Percentiles rank a stretch among this genome's conserved stretches.
These are phyloP conservation scores for Drosophila erecta DNA, from an alignment of 1,140 invertebrate genomes.

Conservation along the genomic window DNA sequence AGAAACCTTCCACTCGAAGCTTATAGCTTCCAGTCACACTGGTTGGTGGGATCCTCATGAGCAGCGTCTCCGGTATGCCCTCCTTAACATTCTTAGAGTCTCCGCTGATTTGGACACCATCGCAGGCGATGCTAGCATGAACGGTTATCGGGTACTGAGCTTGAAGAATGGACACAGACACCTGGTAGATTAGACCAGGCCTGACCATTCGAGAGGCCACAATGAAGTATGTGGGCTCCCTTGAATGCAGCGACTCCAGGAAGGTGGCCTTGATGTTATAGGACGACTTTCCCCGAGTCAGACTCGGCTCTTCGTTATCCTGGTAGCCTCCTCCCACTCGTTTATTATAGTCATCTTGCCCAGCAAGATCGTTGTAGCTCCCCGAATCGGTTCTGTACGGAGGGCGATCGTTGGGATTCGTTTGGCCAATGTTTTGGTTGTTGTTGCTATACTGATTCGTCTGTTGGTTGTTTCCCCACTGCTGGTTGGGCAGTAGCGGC, in stretches of 20 bases:
- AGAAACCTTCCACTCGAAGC: constrained; percentile 94
- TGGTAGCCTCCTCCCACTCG: constrained; percentile 35
- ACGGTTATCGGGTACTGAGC: constrained; percentile 91
- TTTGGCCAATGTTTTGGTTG: constrained; percentile 10
- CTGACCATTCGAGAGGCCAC: constrained; percentile 94
- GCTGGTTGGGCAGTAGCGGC: constrained; percentile 38
- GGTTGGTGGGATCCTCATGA: constrained; percentile 93
- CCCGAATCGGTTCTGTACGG: constrained; percentile 54
- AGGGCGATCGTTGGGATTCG: constrained; percentile 50
- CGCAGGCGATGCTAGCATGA: constrained; percentile 92
- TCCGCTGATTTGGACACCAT: constrained; percentile 93
- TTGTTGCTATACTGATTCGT: constrained; percentile 34
- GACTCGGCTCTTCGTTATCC: constrained; percentile 57
- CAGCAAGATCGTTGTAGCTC: constrained; percentile 59
- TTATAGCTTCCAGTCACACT: constrained; percentile 93
- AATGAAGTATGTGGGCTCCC: constrained; percentile 91
- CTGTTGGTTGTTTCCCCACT: constrained; percentile 46
- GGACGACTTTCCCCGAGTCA: constrained; percentile 66
- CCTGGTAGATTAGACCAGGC: constrained; percentile 93
- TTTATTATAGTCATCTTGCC: constrained; percentile 63
- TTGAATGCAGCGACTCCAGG: constrained; percentile 69
- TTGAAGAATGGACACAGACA: constrained; percentile 91
- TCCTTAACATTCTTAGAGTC: constrained; percentile 91
- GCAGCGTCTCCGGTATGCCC: constrained; percentile 92
- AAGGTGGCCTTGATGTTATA: constrained; percentile 74